Conservation (phyloP, 2,888 invertebrate species). For the Euzophera pinguis region DNA sequence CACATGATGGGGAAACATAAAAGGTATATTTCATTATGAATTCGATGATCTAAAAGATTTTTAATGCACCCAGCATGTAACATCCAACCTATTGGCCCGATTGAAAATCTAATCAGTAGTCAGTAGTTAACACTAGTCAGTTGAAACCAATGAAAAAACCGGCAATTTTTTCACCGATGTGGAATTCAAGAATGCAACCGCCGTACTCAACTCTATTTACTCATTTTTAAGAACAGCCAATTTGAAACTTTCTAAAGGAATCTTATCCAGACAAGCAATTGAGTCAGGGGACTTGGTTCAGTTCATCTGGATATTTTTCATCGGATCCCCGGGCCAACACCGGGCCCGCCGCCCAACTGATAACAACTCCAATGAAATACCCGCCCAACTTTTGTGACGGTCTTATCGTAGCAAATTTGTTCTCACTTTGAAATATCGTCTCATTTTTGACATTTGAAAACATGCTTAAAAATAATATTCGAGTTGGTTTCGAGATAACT, state of each 20-base stretch:
- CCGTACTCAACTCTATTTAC: neutral
- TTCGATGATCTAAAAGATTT: too few species aligned
- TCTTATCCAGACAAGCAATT: neutral
- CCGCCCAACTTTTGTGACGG: slow-evolving; percentile 48
- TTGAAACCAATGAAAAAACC: too few species aligned
- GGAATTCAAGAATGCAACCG: too few species aligned
- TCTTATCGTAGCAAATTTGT: slow-evolving; percentile 59
- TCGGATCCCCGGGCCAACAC: slow-evolving; percentile 6
- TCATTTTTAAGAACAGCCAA: neutral
- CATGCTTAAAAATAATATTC: slow-evolving; percentile 33
- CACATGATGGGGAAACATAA: too few species aligned
- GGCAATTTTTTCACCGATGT: too few species aligned
- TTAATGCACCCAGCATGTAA: too few species aligned
- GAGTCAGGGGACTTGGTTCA: neutral
- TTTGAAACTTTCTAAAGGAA: neutral
- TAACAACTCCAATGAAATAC: slow-evolving; percentile 69
- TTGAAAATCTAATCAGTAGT: too few species aligned
- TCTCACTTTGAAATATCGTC: slow-evolving; percentile 60
- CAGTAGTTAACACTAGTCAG: too few species aligned
- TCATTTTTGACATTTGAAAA: slow-evolving; percentile 58
- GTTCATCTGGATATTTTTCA: slow-evolving; percentile 16
- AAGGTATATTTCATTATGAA: too few species aligned
- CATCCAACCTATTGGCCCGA: too few species aligned
- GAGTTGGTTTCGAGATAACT: neutral
- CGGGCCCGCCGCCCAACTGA: slow-evolving; percentile 41